Base-by-base conservation (phyloP, 1,140 invertebrate genomes). In the Euglossa dilemma region DNA sequence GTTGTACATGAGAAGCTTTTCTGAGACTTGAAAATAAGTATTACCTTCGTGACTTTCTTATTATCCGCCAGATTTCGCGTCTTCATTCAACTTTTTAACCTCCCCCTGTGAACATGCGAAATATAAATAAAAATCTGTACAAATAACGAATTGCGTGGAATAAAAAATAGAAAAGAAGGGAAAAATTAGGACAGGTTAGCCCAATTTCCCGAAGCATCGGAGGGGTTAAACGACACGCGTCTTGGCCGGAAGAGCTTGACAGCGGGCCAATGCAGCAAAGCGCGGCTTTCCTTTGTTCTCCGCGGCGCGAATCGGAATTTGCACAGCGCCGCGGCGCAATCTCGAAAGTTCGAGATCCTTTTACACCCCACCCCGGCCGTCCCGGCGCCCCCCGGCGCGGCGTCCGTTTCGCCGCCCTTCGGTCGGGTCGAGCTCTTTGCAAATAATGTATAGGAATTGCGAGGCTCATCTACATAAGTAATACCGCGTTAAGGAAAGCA, bases 391-490 rank as follows among this genome's bases (percentile, higher is more conserved):
- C 25, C 66, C 25, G 61, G 87, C 7, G 25, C 54, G 80, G 77
- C 75, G 87, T 80, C 83, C 84, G 88, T 83, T 86, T 85, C 80
- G 70, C 77, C 85, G 75, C 83, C 89, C 78, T 85, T 88, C 87
- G 83, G 54, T 14, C 20, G 83, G 80, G 75, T 87, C 73, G 84
- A 79, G 85, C 81, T 90, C 90, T 90, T 90, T 84, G 92, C 92
- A 93, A 94, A 94, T 93, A 94, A 93, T 93, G 92, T 93, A 94
- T 92, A 93, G 91, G 91, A 93, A 94, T 90, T 92, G 89, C 91
- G 92, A 91, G 91, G 91, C 92, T 94, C 92, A 94, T 94, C 91
- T 94, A 92, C 93, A 94, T 94, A 94, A 94, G 92, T 94, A 94
- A 93, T 93, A 93, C 92, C 88, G 91, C 91, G 92, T 93, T 93